A percentile compares a stretch with the other conserved stretches of the same genome.
Evolutionary conservation across 2,888 invertebrate genomes (phyloP).

Genomic region (Coleophora flavipennella): DNA sequence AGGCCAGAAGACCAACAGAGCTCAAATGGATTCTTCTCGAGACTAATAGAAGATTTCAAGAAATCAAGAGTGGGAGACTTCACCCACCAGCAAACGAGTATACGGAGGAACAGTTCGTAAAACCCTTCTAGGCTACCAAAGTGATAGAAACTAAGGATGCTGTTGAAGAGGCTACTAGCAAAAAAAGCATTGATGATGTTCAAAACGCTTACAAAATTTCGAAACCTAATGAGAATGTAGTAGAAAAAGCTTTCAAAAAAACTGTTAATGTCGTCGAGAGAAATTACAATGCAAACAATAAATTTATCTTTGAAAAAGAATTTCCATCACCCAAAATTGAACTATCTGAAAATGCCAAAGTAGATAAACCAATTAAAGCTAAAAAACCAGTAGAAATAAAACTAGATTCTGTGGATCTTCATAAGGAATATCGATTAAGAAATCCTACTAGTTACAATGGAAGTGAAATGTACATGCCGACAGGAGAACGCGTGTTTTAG

Average conservation of each 20-base stretch:
- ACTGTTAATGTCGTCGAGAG: slow-evolving; percentile 4
- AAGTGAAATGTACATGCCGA: slow-evolving; percentile 54
- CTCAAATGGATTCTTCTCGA: slow-evolving; percentile 35
- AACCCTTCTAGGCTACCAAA: slow-evolving; percentile 54
- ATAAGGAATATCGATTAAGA: slow-evolving; percentile 34
- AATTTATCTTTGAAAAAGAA: slow-evolving; percentile 26
- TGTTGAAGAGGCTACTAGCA: too few relatives aligned
- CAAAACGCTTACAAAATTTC: too few relatives aligned
- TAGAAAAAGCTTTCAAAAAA: slow-evolving; percentile 10
- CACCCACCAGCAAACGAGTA: slow-evolving; percentile 41
- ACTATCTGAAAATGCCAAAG: slow-evolving; percentile 12
- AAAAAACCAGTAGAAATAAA: slow-evolving; percentile 19
- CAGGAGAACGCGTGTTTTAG: slow-evolving; percentile 57
- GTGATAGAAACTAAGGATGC: slow-evolving; percentile 21
- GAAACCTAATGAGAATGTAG: too few relatives aligned
- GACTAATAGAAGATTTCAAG: slow-evolving; percentile 44
- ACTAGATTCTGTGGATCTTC: slow-evolving; percentile 31
- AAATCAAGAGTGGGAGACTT: slow-evolving; percentile 49
- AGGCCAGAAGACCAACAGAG: slow-evolving; percentile 13
- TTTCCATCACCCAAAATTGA: slow-evolving; percentile 29
- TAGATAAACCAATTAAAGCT: slow-evolving; percentile 6
- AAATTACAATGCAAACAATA: slow-evolving; percentile 20
- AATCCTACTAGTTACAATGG: slow-evolving; percentile 42
- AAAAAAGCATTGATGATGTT: too few relatives aligned
- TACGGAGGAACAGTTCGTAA: slow-evolving; percentile 44